Evolutionary conservation across 2,113 vertebrate species (phyloP).

Genomic region (Caloenas nicobarica): DNA sequence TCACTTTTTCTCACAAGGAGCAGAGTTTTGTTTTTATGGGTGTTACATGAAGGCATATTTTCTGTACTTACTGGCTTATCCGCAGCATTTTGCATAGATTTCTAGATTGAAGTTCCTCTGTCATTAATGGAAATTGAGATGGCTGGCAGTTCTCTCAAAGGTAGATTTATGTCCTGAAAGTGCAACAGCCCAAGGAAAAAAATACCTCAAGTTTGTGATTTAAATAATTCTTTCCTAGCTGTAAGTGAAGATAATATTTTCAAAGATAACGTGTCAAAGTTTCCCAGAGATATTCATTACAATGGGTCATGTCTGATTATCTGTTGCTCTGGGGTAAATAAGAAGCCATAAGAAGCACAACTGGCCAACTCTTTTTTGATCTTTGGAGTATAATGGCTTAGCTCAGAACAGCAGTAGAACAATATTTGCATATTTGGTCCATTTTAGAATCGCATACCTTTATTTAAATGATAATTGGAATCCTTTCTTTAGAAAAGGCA

Average conservation of each 20-base stretch:
- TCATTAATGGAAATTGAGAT: constrained; percentile 5
- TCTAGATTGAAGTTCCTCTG: neutral
- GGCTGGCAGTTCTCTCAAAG: neutral
- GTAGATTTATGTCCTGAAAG: neutral
- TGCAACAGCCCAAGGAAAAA: neutral
- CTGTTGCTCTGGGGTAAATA: neutral
- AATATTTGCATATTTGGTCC: constrained; percentile 25
- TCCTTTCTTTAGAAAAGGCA: constrained; percentile 12
- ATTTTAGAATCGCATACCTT: constrained; percentile 25
- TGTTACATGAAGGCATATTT: neutral
- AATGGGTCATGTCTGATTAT: neutral
- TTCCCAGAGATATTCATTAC: constrained; percentile 32
- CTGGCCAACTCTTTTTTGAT: neutral
- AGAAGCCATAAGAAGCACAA: neutral
- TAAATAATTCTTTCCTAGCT: neutral
- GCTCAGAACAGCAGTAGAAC: neutral
- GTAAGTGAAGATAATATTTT: constrained; percentile 29
- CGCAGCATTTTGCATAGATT: neutral
- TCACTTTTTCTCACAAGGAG: neutral
- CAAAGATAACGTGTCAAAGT: neutral
- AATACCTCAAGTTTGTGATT: neutral
- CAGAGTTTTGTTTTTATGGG: neutral
- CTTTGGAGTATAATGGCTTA: neutral
- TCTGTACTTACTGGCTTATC: neutral
- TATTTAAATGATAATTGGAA: constrained; percentile 40